Percentiles rank a stretch among this genome's conserved stretches.
phyloP scores from a whole-genome alignment of 2,888 invertebrate genomes.

The Pseudoips prasinana region DNA sequence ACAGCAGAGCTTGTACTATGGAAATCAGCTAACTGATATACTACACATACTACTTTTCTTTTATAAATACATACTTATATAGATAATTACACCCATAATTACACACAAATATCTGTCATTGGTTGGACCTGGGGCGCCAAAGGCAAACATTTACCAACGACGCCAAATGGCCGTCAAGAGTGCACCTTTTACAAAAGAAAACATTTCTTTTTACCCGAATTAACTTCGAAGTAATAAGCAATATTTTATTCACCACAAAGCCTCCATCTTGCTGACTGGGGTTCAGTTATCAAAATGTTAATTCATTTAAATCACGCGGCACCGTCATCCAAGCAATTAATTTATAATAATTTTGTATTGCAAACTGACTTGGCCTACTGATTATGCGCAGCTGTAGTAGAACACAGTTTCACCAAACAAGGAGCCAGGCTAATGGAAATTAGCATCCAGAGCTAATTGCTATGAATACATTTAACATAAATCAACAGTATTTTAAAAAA shows the following conservation, averaged over 20 bases:
- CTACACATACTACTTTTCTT: too few species aligned
- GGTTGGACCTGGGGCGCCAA: too few species aligned
- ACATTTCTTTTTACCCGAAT: too few species aligned
- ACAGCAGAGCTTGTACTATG: too few species aligned
- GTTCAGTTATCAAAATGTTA: conserved; percentile 6
- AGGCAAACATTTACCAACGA: too few species aligned
- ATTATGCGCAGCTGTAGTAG: conserved; percentile 16
- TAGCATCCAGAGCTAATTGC: conserved; percentile 55
- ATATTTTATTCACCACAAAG: conserved; percentile 7
- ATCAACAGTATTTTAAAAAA: conserved; percentile 54
- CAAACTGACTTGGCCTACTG: conserved; percentile 17
- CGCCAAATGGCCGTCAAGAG: too few species aligned
- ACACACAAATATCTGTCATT: too few species aligned
- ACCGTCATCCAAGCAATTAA: conserved; percentile 8
- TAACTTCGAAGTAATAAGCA: too few species aligned
- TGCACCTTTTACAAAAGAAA: too few species aligned
- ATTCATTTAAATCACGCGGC: conserved; percentile 6
- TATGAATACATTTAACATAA: conserved; percentile 60
- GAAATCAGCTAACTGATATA: too few species aligned
- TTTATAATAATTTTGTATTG: conserved; percentile 9
- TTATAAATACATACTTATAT: too few species aligned
- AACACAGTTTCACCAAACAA: conserved; percentile 41
- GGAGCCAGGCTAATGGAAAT: conserved; percentile 47
- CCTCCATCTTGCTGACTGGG: background rate
- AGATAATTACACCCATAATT: too few species aligned